These are phyloP conservation scores for Tragelaphus strepsiceros DNA, from an alignment of 2,113 vertebrate genomes.

Conservation along the genomic window DNA sequence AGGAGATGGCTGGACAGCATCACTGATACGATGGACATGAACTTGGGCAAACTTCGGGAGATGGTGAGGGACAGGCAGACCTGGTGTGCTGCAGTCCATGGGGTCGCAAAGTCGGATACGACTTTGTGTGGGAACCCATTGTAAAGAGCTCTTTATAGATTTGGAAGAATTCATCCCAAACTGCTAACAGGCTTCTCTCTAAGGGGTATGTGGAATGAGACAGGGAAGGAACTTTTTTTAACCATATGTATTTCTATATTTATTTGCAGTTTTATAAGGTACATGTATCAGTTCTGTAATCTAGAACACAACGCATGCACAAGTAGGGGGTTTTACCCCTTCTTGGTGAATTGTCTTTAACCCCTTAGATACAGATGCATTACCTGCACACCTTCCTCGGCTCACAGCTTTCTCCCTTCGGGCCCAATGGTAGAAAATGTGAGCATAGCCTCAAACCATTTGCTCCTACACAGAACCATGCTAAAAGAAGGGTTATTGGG, in stretches of 20 bases:
- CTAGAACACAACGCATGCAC: not conserved
- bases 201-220: not conserved
- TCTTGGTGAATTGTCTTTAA: not conserved
- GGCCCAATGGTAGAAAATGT: not conserved
- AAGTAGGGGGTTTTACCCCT: not conserved
- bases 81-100: not conserved
- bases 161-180: not conserved
- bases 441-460: not conserved
- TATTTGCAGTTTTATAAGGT: conserved; percentile 18
- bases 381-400: not conserved
- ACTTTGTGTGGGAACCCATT: not conserved
- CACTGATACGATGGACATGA: not conserved
- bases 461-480: not conserved
- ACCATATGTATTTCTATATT: not conserved
- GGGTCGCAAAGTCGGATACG: not conserved
- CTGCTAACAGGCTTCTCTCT: not conserved
- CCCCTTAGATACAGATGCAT: not conserved
- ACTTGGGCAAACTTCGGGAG: not conserved
- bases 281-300: not conserved
- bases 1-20: not conserved
- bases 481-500: not conserved
- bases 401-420: not conserved
- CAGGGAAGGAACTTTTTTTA: not conserved
- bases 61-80: not conserved
- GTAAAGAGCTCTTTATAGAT: not conserved